Conservation (phyloP, 2,797 vertebrate species). For the Rhincodon typus region DNA sequence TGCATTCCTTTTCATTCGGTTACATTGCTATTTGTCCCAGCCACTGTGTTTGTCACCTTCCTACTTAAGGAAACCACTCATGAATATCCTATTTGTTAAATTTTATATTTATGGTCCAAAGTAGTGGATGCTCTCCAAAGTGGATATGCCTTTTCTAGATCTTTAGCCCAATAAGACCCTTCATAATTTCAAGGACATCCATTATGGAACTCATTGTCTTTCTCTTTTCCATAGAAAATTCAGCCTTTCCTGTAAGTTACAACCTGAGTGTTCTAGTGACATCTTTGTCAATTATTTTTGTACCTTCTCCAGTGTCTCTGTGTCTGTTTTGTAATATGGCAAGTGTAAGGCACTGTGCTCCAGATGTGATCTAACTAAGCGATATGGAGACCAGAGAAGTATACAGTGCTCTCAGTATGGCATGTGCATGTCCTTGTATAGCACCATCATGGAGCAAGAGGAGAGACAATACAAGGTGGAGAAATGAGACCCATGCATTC, state of each 20-base stretch:
- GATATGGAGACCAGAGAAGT: too few species aligned
- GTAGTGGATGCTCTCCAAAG: neutral
- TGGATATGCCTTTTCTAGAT: neutral
- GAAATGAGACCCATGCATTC: neutral
- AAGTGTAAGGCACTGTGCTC: too few species aligned
- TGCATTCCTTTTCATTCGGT: too few species aligned
- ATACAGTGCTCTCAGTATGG: too few species aligned
- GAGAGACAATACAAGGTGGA: neutral
- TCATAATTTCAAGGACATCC: neutral
- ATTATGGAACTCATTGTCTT: neutral
- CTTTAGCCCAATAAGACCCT: neutral
- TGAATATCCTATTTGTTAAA: neutral
- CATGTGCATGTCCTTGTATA: too few species aligned
- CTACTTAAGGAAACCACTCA: neutral
- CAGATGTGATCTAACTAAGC: too few species aligned
- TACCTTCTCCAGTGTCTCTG: neutral
- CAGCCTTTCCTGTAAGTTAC: neutral
- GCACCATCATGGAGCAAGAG: too few species aligned
- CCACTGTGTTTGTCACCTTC: neutral
- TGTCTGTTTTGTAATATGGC: neutral
- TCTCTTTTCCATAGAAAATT: neutral
- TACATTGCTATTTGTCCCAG: neutral
- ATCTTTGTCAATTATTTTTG: neutral
- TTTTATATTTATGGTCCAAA: neutral
- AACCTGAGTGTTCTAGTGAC: neutral